Percentiles rank a stretch among this genome's conserved stretches.
Conservation (phyloP, 2,797 vertebrate species). For the Graptemys geographica region DNA sequence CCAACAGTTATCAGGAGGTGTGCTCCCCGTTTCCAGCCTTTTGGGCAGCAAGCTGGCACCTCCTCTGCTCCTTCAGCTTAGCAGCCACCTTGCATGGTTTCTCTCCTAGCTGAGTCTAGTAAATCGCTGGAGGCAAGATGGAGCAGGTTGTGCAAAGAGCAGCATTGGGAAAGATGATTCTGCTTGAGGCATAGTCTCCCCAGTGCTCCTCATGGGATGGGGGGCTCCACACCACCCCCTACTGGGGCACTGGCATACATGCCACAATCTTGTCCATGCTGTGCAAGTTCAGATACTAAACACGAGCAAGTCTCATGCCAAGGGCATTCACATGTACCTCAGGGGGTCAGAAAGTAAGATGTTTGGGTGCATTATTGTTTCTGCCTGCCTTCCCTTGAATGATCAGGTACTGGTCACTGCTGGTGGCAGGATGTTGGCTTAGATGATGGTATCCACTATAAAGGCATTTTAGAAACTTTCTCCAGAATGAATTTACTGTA, state of each 20-base stretch:
- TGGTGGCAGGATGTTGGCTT: neutral
- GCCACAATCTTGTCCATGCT: neutral
- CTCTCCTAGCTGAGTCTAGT: neutral
- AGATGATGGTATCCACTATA: neutral
- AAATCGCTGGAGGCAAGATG: neutral
- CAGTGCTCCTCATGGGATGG: neutral
- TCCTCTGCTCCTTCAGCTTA: neutral
- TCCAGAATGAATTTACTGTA: neutral
- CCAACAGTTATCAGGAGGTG: neutral
- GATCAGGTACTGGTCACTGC: neutral
- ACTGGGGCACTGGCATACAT: neutral
- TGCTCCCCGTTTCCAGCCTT: neutral
- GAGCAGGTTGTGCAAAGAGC: neutral
- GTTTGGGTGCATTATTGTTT: neutral
- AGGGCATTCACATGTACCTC: neutral
- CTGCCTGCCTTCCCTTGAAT: neutral
- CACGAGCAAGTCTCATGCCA: rapidly evolving
- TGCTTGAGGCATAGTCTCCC: neutral
- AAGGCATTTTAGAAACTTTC: neutral
- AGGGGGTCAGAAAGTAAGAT: neutral
- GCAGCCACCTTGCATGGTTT: neutral
- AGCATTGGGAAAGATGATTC: rapidly evolving
- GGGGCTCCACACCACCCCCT: neutral
- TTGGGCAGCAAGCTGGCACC: neutral
- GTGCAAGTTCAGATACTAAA: neutral